These are phyloP conservation scores for Ceraclea dissimilis DNA, from an alignment of 2,888 invertebrate genomes.

Conservation along the genomic window DNA sequence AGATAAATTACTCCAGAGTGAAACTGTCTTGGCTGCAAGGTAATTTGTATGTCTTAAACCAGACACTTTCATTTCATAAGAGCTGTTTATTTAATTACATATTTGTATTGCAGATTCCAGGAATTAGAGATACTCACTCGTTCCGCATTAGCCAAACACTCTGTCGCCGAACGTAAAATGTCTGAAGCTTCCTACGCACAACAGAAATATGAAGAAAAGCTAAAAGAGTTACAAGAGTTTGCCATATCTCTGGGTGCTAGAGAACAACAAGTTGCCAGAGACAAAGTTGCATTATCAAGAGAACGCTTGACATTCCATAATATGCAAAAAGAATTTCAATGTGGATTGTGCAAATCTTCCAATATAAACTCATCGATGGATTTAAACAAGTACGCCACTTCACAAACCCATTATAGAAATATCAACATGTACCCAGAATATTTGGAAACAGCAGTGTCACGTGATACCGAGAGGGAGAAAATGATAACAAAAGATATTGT, in stretches of 20 bases:
- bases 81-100: background rate
- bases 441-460: slow-evolving; percentile 9
- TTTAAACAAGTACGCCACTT: background rate
- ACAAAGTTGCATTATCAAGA: slow-evolving; percentile 52
- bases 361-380: background rate
- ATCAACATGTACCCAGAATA: slow-evolving; percentile 6
- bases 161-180: slow-evolving; percentile 49
- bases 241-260: slow-evolving; percentile 46
- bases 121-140: slow-evolving; percentile 49
- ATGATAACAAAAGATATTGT: slow-evolving; percentile 5
- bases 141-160: slow-evolving; percentile 51
- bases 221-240: slow-evolving; percentile 51
- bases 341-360: slow-evolving; percentile 26
- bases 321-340: slow-evolving; percentile 42
- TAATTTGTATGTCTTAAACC: background rate
- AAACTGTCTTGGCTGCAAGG: slow-evolving; percentile 42
- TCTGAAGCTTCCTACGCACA: slow-evolving; percentile 49
- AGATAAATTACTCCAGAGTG: slow-evolving; percentile 30
- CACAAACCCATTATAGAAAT: background rate
- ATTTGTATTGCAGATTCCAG: slow-evolving; percentile 34
- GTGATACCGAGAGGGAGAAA: slow-evolving; percentile 4
- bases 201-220: slow-evolving; percentile 49
- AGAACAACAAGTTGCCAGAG: slow-evolving; percentile 54
- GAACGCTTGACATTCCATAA: slow-evolving; percentile 51
- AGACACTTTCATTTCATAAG: background rate